These are phyloP conservation scores for Ploceus nigricollis DNA, from an alignment of 2,113 vertebrate genomes.

Conservation along the genomic window DNA sequence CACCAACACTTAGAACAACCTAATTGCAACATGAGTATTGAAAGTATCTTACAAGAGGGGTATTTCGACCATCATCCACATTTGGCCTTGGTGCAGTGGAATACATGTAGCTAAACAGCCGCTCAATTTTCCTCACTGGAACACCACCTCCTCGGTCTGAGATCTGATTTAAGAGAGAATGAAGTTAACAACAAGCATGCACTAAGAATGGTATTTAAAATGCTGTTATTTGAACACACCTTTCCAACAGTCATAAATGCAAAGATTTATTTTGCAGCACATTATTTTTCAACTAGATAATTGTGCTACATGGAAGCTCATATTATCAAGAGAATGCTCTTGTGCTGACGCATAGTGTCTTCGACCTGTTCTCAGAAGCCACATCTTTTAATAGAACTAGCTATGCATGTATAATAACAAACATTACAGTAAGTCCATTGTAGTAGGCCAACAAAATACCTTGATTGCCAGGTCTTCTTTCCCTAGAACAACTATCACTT, in stretches of 20 bases:
- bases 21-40: not conserved
- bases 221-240: not conserved
- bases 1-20: not conserved
- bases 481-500: slow-evolving; percentile 89
- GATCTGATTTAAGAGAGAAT: slow-evolving; percentile 75
- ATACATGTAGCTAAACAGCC: slow-evolving; percentile 95
- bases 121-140: slow-evolving; percentile 90
- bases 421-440: not conserved
- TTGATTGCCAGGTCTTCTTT: slow-evolving; percentile 95
- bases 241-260: not conserved
- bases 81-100: slow-evolving; percentile 91
- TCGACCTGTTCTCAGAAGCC: not conserved
- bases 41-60: slow-evolving; percentile 85
- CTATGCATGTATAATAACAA: not conserved
- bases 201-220: not conserved
- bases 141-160: slow-evolving; percentile 94
- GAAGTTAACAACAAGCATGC: not conserved
- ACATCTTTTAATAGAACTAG: not conserved
- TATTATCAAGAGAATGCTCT: not conserved
- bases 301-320: not conserved
- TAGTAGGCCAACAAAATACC: slow-evolving; percentile 67
- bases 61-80: slow-evolving; percentile 81
- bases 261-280: not conserved
- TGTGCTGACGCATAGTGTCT: not conserved
- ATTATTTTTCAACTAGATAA: not conserved